Percentiles rank a stretch among this genome's conserved stretches.
Conservation (phyloP, 2,888 invertebrate genomes). For the Diloba caeruleocephala region DNA sequence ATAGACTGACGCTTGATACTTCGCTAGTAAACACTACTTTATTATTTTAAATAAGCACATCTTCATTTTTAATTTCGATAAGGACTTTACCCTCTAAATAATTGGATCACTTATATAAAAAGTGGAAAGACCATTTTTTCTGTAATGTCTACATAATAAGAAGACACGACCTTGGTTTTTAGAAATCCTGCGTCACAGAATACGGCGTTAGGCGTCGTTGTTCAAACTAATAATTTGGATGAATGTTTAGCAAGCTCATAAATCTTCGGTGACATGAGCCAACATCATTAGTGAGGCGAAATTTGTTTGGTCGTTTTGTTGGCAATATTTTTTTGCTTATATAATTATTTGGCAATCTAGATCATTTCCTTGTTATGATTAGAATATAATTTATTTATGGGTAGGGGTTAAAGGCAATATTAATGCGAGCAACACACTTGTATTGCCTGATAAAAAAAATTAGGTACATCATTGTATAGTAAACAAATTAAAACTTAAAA, state of each 20-base stretch:
- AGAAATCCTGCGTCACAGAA: constrained; percentile 30
- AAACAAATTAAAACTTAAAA: too few species aligned
- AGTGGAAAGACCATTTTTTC: too few species aligned
- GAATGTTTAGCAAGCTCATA: constrained; percentile 53
- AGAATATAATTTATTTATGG: not conserved
- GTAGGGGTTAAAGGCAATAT: not conserved
- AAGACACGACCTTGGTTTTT: constrained; percentile 32
- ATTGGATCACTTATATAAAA: too few species aligned
- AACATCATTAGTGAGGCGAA: constrained; percentile 46
- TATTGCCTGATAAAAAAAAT: too few species aligned
- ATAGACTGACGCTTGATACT: too few species aligned
- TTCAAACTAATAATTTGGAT: constrained; percentile 57
- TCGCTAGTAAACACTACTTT: too few species aligned
- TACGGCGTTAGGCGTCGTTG: constrained; percentile 28
- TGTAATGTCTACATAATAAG: constrained; percentile 8
- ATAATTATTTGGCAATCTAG: not conserved
- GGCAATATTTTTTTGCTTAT: constrained; percentile 15
- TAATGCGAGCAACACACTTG: too few species aligned
- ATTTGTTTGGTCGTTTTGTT: constrained; percentile 35
- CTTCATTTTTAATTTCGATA: too few species aligned
- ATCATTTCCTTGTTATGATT: too few species aligned
- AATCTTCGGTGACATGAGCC: constrained; percentile 48
- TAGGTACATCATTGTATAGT: too few species aligned
- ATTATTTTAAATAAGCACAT: too few species aligned
- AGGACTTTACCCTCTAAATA: too few species aligned